A percentile compares a stretch with the other conserved stretches of the same genome.
These are phyloP conservation scores for Oreotragus oreotragus DNA, from an alignment of 2,113 vertebrate species.

Conservation along the genomic window DNA sequence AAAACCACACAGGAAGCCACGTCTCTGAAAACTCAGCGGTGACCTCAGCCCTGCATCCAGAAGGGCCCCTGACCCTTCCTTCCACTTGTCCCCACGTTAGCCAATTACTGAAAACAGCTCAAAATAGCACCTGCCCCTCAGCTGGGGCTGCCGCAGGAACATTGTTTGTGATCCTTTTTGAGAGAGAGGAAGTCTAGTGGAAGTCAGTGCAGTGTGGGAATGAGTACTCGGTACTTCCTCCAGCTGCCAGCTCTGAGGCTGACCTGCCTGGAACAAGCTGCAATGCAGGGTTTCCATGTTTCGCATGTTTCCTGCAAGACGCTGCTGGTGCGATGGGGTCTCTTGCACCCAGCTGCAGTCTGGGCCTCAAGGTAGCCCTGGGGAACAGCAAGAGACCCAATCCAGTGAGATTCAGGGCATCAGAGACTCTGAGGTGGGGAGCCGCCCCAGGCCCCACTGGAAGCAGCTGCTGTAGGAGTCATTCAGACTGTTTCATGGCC, in stretches of 20 bases:
- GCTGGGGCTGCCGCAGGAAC: constrained; percentile 42
- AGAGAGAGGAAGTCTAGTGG: constrained; percentile 35
- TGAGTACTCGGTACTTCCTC: constrained; percentile 30
- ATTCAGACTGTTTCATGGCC: not conserved
- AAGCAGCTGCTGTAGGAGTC: not conserved
- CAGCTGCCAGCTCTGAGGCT: constrained; percentile 58
- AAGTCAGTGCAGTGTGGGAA: constrained; percentile 58
- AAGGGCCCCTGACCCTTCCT: constrained; percentile 8
- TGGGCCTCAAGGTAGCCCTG: not conserved
- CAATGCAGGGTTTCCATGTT: not conserved
- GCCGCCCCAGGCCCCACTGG: not conserved
- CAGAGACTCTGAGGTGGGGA: not conserved
- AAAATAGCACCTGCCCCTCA: constrained; percentile 69
- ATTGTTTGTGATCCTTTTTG: constrained; percentile 44
- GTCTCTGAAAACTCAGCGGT: not conserved
- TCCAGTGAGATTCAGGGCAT: not conserved
- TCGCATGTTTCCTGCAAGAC: not conserved
- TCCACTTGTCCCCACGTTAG: constrained; percentile 55
- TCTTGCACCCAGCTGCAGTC: not conserved
- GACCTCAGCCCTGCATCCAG: constrained; percentile 1
- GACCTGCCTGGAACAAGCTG: not conserved
- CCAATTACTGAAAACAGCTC: constrained; percentile 69
- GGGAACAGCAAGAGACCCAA: not conserved
- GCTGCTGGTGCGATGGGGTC: not conserved
- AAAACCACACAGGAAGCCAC: constrained; percentile 49